phyloP scores from a whole-genome alignment of 2,888 invertebrate genomes.

The Dicycla oo region DNA sequence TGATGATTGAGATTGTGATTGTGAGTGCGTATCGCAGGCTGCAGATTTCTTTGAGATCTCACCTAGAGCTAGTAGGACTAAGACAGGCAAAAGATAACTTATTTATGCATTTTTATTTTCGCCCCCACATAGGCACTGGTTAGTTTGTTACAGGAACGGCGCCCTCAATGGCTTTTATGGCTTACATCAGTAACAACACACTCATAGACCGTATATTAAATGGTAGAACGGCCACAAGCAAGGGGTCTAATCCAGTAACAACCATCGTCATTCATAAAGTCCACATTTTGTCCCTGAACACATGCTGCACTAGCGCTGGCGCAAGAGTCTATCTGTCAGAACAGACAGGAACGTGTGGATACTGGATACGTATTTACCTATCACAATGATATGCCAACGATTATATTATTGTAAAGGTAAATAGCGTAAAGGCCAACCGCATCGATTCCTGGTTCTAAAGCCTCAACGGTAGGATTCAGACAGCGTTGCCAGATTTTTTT shows the following conservation, averaged over 20 bases:
- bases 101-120: background rate
- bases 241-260: background rate
- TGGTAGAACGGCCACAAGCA: background rate
- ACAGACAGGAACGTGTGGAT: background rate
- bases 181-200: background rate
- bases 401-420: background rate
- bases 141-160: background rate
- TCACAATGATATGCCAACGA: background rate
- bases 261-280: background rate
- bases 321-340: background rate
- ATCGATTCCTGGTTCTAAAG: background rate
- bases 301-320: background rate
- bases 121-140: no score
- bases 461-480: background rate
- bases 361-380: background rate
- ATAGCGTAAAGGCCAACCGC: background rate
- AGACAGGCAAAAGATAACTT: no score
- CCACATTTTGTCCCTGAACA: background rate
- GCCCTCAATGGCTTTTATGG: background rate
- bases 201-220: background rate
- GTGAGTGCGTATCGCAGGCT: background rate
- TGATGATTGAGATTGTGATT: background rate
- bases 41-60: background rate
- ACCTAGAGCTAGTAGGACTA: background rate
- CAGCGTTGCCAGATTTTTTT: background rate